Percentiles rank a stretch among this genome's conserved stretches.
These are phyloP conservation scores for Holothuria leucospilota DNA, from an alignment of 53 echinoderm and acorn worm genomes.

Conservation along the genomic window DNA sequence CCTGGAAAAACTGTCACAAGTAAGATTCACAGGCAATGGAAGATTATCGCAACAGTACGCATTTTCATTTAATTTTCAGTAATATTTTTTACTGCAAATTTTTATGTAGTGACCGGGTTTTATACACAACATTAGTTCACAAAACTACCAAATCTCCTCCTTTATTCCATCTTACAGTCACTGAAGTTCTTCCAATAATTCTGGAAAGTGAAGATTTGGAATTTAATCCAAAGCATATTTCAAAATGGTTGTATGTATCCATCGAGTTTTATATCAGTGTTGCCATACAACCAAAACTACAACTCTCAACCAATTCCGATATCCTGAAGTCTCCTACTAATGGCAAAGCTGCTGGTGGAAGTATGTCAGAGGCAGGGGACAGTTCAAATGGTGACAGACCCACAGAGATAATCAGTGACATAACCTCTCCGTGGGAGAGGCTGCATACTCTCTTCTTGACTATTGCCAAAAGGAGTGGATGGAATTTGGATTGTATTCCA, in stretches of 20 bases:
- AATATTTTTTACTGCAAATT: too few species aligned
- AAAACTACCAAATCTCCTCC: background rate
- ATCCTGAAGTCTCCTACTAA: conserved; percentile 15
- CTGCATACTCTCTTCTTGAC: background rate
- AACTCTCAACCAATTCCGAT: background rate
- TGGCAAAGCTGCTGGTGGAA: background rate
- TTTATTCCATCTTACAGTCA: background rate
- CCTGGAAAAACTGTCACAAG: too few species aligned
- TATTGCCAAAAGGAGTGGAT: conserved; percentile 19
- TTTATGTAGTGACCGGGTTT: background rate
- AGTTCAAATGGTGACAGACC: background rate
- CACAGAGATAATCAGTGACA: background rate
- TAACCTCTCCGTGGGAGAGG: conserved; percentile 20
- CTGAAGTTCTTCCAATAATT: conserved; percentile 35
- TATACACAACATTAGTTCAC: background rate
- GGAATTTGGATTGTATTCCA: conserved; percentile 34
- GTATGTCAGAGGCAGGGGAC: background rate
- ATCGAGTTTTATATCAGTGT: conserved; percentile 39
- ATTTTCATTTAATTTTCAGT: too few species aligned
- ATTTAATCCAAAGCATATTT: background rate
- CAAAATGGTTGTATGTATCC: conserved; percentile 8
- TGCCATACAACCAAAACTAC: conserved; percentile 15
- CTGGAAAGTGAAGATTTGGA: conserved; percentile 7
- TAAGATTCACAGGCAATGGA: too few species aligned
- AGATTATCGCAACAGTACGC: too few species aligned